Percentiles rank a stretch among this genome's conserved stretches.
Evolutionary conservation across 1,140 invertebrate genomes (phyloP).

Genomic region (Choristoneura fumiferana): DNA sequence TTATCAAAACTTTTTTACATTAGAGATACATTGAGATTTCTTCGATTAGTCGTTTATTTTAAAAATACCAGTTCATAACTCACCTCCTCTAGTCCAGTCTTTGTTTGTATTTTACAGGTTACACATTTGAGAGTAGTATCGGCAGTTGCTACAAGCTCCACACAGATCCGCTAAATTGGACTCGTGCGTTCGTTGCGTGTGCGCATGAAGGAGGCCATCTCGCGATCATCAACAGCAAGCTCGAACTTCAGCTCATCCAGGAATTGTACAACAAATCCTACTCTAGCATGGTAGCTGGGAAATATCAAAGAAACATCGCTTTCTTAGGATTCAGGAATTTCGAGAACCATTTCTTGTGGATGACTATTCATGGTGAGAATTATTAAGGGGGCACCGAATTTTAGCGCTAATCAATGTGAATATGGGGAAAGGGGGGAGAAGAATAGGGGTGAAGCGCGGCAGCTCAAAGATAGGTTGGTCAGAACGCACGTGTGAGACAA

Average conservation of each 20-base stretch:
- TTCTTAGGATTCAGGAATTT: slow-evolving; percentile 46
- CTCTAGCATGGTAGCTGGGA: slow-evolving; percentile 24
- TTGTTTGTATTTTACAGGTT: no score
- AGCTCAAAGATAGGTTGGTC: no score
- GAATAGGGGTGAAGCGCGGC: no score
- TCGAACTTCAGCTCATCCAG: slow-evolving; percentile 25
- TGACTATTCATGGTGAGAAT: slow-evolving; percentile 40
- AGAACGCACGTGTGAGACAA: no score
- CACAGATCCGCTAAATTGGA: slow-evolving; percentile 29
- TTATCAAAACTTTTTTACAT: no score
- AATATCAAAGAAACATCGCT: slow-evolving; percentile 33
- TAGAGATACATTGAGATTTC: no score
- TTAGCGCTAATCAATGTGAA: no score
- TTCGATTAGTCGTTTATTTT: no score
- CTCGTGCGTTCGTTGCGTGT: slow-evolving; percentile 39
- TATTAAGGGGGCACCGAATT: no score
- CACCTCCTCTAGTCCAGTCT: no score
- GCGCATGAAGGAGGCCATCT: slow-evolving; percentile 38
- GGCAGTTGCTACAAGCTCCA: slow-evolving; percentile 51
- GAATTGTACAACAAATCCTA: slow-evolving; percentile 26
- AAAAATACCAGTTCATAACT: no score
- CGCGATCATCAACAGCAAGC: slow-evolving; percentile 38
- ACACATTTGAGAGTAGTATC: slow-evolving; percentile 24
- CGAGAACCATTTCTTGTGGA: slow-evolving; percentile 34
- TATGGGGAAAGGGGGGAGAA: no score